phyloP scores from a whole-genome alignment of 2,113 vertebrate species.

The Rhinogobius similis region DNA sequence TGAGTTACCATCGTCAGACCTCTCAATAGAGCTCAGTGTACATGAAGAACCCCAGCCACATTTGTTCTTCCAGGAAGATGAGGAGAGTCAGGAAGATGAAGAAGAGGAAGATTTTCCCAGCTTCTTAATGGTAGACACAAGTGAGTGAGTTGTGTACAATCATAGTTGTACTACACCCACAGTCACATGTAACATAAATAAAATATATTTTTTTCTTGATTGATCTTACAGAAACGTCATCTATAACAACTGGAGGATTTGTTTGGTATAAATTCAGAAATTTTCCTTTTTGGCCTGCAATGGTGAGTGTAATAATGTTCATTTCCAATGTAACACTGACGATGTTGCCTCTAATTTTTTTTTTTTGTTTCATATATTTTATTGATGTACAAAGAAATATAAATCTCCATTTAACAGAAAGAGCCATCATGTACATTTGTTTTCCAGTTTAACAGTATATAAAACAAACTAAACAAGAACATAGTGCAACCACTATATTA shows the following conservation, averaged over 20 bases:
- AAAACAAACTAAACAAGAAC: no score
- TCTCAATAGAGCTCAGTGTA: slow-evolving; percentile 72
- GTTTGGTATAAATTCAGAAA: slow-evolving; percentile 76
- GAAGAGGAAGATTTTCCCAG: slow-evolving; percentile 75
- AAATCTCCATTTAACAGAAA: no score
- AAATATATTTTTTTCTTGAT: neutral
- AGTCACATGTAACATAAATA: neutral
- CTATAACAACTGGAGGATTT: slow-evolving; percentile 72
- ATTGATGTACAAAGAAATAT: no score
- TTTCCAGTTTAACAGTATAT: no score
- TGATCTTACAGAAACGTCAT: slow-evolving; percentile 55
- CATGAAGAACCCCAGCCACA: slow-evolving; percentile 48
- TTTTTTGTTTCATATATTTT: no score
- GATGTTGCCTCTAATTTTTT: neutral
- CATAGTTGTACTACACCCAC: neutral
- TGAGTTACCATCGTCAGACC: slow-evolving; percentile 64
- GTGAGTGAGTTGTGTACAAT: slow-evolving; percentile 37
- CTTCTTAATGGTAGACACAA: slow-evolving; percentile 63
- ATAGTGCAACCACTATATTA: no score
- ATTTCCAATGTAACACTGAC: neutral
- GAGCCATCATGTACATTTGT: no score
- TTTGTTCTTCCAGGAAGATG: slow-evolving; percentile 45
- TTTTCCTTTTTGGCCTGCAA: slow-evolving; percentile 78
- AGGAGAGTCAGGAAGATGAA: slow-evolving; percentile 62
- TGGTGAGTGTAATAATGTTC: slow-evolving; percentile 57